phyloP scores from a whole-genome alignment of 2,797 vertebrate species.

The Sorex maritimensis region DNA sequence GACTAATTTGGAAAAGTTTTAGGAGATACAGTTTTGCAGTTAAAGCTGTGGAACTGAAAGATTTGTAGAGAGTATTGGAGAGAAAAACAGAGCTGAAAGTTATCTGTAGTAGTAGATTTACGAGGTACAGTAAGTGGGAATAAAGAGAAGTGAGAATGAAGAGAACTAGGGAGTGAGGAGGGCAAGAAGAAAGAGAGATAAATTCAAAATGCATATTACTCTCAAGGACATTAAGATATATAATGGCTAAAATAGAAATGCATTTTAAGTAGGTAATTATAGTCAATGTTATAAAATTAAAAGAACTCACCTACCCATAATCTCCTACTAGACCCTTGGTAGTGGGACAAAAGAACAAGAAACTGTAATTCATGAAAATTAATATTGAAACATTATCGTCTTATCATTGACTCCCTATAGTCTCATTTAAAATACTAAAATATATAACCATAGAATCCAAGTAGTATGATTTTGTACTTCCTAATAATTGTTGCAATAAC shows the following conservation, averaged over 20 bases:
- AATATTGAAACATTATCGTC: conserved; percentile 40
- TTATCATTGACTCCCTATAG: not conserved
- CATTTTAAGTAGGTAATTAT: not conserved
- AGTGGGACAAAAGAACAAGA: conserved; percentile 32
- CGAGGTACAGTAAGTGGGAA: not conserved
- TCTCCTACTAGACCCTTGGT: too few relatives aligned
- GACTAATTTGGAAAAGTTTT: not conserved
- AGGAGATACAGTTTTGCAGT: not conserved
- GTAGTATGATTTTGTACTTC: conserved; percentile 45
- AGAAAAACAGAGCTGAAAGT: not conserved
- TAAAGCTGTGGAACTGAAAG: not conserved
- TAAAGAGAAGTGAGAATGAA: too few relatives aligned
- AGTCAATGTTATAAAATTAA: conserved; percentile 1
- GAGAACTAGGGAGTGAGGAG: not conserved
- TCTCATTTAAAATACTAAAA: conserved; percentile 51
- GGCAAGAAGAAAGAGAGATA: not conserved
- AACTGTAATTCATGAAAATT: not conserved
- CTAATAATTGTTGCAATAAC: not conserved
- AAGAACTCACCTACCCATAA: not conserved
- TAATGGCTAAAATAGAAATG: not conserved
- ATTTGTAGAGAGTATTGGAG: not conserved
- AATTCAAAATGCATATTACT: not conserved
- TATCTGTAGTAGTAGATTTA: not conserved
- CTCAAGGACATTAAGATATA: not conserved
- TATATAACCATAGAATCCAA: not conserved